These are phyloP conservation scores for Synchiropus splendidus DNA, from an alignment of 2,113 vertebrate species.

Conservation along the genomic window DNA sequence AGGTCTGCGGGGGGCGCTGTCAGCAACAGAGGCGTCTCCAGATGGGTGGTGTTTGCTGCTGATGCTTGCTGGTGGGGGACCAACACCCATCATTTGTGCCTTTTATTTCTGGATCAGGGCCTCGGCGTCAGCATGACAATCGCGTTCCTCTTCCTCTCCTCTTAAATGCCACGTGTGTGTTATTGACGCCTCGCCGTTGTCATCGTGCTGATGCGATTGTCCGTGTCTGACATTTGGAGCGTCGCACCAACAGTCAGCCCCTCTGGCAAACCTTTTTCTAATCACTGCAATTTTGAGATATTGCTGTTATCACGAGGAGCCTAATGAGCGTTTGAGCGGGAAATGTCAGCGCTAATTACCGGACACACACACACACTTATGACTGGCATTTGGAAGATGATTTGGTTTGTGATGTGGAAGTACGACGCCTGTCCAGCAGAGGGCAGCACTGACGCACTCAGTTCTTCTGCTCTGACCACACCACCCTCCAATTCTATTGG, in stretches of 20 bases:
- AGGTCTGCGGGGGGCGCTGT: too few species aligned
- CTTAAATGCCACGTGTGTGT: constrained; percentile 2
- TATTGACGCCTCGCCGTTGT: constrained; percentile 38
- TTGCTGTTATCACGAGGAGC: constrained; percentile 47
- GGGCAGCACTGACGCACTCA: constrained; percentile 21
- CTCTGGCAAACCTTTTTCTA: constrained; percentile 41
- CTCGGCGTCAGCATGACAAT: not conserved
- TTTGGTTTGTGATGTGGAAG: constrained; percentile 12
- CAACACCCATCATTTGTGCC: too few species aligned
- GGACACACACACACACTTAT: constrained; percentile 34
- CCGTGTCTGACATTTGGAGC: constrained; percentile 47
- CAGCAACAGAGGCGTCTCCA: too few species aligned
- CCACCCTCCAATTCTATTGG: too few species aligned
- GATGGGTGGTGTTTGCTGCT: too few species aligned
- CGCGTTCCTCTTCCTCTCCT: not conserved
- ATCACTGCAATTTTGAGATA: constrained; percentile 59
- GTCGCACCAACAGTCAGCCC: constrained; percentile 16
- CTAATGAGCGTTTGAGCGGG: constrained; percentile 39
- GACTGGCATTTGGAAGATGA: constrained; percentile 18
- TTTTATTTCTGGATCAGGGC: too few species aligned
- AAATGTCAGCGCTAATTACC: constrained; percentile 64
- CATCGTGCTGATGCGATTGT: constrained; percentile 35
- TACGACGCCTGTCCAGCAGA: constrained; percentile 23
- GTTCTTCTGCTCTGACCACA: too few species aligned
- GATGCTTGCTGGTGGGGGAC: too few species aligned